Evolutionary conservation across 2,113 vertebrate genomes (phyloP).

Genomic region (Coreoperca whiteheadi): DNA sequence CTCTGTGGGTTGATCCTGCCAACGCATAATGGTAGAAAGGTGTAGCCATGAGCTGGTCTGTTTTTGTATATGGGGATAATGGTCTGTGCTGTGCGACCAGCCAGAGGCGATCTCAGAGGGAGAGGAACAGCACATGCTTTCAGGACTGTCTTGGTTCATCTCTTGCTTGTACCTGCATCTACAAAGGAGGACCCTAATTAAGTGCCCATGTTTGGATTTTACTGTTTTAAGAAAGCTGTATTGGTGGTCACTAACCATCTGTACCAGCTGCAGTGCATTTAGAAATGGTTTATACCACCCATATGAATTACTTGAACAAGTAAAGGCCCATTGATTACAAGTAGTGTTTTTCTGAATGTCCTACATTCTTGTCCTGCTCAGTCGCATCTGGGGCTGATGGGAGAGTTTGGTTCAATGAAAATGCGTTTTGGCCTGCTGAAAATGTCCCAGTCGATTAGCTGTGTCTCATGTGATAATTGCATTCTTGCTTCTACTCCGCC

Average conservation of each 20-base stretch:
- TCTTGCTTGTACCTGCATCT: constrained; percentile 65
- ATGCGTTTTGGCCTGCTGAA: constrained; percentile 53
- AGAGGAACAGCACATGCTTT: constrained; percentile 52
- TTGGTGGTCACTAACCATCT: constrained; percentile 65
- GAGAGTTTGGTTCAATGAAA: constrained; percentile 59
- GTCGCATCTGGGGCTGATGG: constrained; percentile 68
- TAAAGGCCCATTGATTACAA: constrained; percentile 72
- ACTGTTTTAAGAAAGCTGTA: constrained; percentile 44
- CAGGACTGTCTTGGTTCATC: constrained; percentile 34
- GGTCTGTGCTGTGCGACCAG: constrained; percentile 50
- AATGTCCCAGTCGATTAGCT: constrained; percentile 64
- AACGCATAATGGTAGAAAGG: constrained; percentile 63
- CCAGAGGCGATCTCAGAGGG: constrained; percentile 36
- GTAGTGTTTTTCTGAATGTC: constrained; percentile 63
- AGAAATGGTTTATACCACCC: constrained; percentile 70
- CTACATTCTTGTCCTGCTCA: constrained; percentile 53
- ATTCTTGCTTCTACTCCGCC: constrained; percentile 30
- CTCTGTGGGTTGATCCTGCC: constrained; percentile 16
- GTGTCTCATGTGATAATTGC: constrained; percentile 63
- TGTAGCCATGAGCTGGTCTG: constrained; percentile 51
- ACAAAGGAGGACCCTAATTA: constrained; percentile 62
- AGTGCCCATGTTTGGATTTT: constrained; percentile 60
- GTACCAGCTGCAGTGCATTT: constrained; percentile 68
- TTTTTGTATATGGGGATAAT: constrained; percentile 56
- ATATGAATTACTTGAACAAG: constrained; percentile 58